Evolutionary conservation across 2,113 vertebrate genomes (phyloP), one percentile per base, ranked within the genome.

Genomic region (Sander lucioperca): DNA sequence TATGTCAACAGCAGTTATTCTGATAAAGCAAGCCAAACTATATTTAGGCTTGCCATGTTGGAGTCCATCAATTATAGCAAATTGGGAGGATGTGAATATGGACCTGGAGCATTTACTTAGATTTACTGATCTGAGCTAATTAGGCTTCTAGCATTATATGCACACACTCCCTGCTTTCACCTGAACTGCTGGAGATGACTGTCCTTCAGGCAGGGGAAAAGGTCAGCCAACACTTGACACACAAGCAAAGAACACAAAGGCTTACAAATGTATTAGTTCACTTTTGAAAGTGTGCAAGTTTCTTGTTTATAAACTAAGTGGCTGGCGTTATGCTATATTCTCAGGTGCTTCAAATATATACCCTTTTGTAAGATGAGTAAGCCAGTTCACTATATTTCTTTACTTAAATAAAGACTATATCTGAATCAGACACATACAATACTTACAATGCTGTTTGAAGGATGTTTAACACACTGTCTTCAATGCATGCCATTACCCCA

Each of bases 1-100:
- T 47, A 53, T 86, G 89, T 90, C 90, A 91, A 75, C 39, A 81
- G 36, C 69, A 67, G 68, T 89, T 87, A 80, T 76, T 64, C 70
- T 70, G n/a, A 66, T 61, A 58, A 81, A 87, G 56, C 36, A 36
- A 68, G 62, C 83, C 73, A 85, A 87, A 83, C 79, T 84, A 85
- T 79, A 81, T 86, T 77, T 86, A 67, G 79, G 70, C 12, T 61
- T 18, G 18, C 61, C 66, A 47, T 70, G 80, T 71, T 70, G 74
- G 69, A 48, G 33, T 65, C 47, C 33, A 2, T 50, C 21, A 57
- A 56, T 14, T 15, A 43, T 0, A 62, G 36, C 0, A 4, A 54
- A 67, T 4, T 48, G 9, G 57, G 47, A 2, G 2, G 36, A 66
- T 70, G 70, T 50, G 9, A n/a, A 7, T 33, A 70, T 82, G 11